phyloP scores from a whole-genome alignment of 1,140 invertebrate genomes.

The Neodiprion pinetum region DNA sequence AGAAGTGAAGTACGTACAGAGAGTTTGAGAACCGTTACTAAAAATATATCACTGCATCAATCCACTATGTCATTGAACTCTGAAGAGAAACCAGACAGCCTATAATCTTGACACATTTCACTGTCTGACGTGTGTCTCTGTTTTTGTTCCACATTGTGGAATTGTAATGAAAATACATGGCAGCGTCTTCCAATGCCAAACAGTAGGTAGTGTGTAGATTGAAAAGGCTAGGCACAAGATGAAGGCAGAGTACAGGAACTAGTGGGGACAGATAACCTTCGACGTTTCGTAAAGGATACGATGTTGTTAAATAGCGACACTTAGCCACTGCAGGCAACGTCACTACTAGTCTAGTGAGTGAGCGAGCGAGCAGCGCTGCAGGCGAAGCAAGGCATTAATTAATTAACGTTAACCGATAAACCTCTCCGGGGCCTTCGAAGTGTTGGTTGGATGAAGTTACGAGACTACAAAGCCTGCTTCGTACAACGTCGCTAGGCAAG shows the following conservation, averaged over 20 bases:
- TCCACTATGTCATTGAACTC: no score
- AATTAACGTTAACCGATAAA: slow-evolving; percentile 5
- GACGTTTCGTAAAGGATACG: background rate
- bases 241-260: background rate
- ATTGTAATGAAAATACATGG: background rate
- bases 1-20: no score
- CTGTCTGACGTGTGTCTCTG: background rate
- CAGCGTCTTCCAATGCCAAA: background rate
- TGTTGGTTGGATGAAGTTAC: slow-evolving; percentile 1
- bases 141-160: background rate
- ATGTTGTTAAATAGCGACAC: background rate
- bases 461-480: background rate
- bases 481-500: background rate
- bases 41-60: no score
- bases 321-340: background rate
- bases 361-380: background rate
- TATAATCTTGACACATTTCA: background rate
- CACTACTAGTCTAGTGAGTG: background rate
- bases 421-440: slow-evolving; percentile 3
- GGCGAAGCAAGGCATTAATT: background rate
- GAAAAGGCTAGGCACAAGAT: background rate
- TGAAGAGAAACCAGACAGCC: background rate
- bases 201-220: background rate
- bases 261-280: background rate
- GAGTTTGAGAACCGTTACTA: no score